Evolutionary conservation across 2,888 invertebrate genomes (phyloP).

Genomic region (Aelia acuminata): DNA sequence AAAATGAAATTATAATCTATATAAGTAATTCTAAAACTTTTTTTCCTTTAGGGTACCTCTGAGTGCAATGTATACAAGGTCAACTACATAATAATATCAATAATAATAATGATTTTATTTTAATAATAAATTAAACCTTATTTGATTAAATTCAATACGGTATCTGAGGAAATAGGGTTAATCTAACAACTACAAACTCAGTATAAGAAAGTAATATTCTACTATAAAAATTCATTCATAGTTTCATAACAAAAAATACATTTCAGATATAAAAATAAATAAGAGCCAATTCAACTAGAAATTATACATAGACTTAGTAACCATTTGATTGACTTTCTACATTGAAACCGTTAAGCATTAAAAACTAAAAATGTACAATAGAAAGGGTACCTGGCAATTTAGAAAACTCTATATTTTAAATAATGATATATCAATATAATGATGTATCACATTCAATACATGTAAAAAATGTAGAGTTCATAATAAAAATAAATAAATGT

Average conservation of each 20-base stretch:
- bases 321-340: not conserved
- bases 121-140: not conserved
- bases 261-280: not conserved
- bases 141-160: not conserved
- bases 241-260: not conserved
- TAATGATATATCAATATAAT: not conserved
- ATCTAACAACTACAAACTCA: not conserved
- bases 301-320: not conserved
- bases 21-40: no score
- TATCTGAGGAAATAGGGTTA: not conserved
- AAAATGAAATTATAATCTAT: no score
- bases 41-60: no score
- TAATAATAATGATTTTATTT: not conserved
- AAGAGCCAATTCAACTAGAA: constrained; percentile 1
- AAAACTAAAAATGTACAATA: not conserved
- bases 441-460: not conserved
- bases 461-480: not conserved
- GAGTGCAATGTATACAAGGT: no score
- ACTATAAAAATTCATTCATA: not conserved
- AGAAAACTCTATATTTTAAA: not conserved
- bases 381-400: not conserved
- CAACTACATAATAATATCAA: no score
- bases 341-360: not conserved
- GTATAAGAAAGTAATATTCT: not conserved
- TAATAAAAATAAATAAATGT: no score